Conservation (phyloP, 2,113 vertebrate species). For the Tor tambroides region DNA sequence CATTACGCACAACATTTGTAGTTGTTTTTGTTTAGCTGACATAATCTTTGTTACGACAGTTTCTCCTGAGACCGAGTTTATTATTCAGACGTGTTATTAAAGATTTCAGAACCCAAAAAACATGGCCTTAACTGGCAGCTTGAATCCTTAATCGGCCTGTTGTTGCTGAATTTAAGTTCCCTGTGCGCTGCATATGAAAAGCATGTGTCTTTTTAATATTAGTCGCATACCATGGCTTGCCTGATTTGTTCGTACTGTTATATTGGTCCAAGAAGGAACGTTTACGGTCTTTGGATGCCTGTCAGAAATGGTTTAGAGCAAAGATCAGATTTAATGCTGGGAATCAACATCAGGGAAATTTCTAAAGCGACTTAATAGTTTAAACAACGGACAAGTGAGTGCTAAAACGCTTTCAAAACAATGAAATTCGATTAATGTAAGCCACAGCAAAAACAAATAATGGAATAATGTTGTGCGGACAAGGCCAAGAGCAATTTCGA, state of each 20-base stretch:
- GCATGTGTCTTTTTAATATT: constrained; percentile 23
- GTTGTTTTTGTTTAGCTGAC: background rate
- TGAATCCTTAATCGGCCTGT: background rate
- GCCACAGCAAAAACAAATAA: constrained; percentile 3
- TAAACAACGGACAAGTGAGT: background rate
- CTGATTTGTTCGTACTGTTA: constrained; percentile 36
- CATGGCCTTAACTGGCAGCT: background rate
- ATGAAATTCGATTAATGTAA: background rate
- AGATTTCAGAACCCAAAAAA: constrained; percentile 1
- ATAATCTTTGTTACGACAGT: background rate
- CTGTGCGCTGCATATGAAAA: constrained; percentile 20
- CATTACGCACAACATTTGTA: constrained; percentile 2
- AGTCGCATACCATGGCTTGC: background rate
- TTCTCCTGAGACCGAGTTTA: background rate
- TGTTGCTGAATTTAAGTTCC: constrained; percentile 8
- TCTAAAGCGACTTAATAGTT: constrained; percentile 22
- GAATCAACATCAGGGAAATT: constrained; percentile 32
- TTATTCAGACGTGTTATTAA: background rate
- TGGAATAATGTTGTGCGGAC: background rate
- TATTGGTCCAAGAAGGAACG: constrained; percentile 25
- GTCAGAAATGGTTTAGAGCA: constrained; percentile 27
- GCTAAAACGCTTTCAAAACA: background rate
- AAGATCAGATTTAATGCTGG: constrained; percentile 39
- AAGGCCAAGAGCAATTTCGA: constrained; percentile 1
- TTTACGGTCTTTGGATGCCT: constrained; percentile 43